A percentile compares a stretch with the other conserved stretches of the same genome.
phyloP scores from a whole-genome alignment of 2,113 vertebrate genomes.

The Chunga burmeisteri region DNA sequence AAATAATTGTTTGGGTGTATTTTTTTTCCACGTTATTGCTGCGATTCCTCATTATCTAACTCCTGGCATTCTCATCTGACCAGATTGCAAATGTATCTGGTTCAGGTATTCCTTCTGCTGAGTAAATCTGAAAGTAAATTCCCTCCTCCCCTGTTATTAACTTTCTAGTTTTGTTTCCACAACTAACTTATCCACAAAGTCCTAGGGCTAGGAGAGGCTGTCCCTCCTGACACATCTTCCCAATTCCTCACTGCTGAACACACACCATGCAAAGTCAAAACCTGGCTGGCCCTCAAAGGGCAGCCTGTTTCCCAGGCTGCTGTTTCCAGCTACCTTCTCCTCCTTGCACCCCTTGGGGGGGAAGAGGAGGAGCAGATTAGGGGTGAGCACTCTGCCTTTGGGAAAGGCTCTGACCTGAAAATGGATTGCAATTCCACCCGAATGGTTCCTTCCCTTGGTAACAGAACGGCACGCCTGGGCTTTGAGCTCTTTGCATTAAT shows the following conservation, averaged over 20 bases:
- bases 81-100: neutral
- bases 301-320: constrained; percentile 50
- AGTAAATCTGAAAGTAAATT: neutral
- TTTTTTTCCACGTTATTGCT: neutral
- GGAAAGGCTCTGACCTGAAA: constrained; percentile 60
- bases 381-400: constrained; percentile 17
- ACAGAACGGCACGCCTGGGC: constrained; percentile 34
- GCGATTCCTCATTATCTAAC: neutral
- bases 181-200: constrained; percentile 48
- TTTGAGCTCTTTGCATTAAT: constrained; percentile 61
- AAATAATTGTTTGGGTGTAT: neutral
- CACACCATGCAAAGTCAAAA: constrained; percentile 45
- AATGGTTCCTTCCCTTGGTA: constrained; percentile 35
- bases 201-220: constrained; percentile 24
- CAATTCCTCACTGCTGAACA: constrained; percentile 66
- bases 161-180: constrained; percentile 53
- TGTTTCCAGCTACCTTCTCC: constrained; percentile 21
- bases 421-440: constrained; percentile 46
- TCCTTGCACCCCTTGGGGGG: neutral
- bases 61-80: neutral
- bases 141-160: neutral
- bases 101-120: constrained; percentile 17
- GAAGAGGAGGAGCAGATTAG: neutral
- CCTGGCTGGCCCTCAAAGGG: constrained; percentile 22
- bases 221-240: constrained; percentile 37